Base-by-base conservation (phyloP, 2,113 vertebrate species). In the Neolamprologus caudopunctatus region DNA sequence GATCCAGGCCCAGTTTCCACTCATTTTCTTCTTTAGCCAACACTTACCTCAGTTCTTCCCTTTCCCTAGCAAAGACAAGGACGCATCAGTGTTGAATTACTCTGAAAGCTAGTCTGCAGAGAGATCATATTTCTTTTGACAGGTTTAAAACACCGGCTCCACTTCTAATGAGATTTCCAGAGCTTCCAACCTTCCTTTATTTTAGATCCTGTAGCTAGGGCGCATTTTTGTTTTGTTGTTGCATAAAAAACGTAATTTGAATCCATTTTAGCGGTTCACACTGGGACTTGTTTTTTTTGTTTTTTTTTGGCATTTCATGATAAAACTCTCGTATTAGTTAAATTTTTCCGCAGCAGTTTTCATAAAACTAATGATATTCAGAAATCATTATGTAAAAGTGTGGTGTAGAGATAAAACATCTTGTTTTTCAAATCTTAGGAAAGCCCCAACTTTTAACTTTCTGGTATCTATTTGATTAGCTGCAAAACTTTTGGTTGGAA, bases 121-220 rank as follows among this genome's bases (percentile, higher is more conserved):
- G 61, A 83, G 91, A 92, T 95, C 94, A 31, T 88, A 90, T 96
- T 94, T 92, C 93, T 85, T 88, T 68, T 90, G 84, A 91, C 90
- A 90, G 91, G 92, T 95, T 94, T 89, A 91, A 94, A 81, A 87
- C 87, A 93, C 82, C 85, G 63, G 83, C 92, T 87, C 88, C 87
- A 80, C 81, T 78, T 91, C 82, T 93, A 94, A 94, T 95, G 90
- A 86, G 89, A 90, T 94, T 95, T 94, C 89, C 93, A 95, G 94
- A 93, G 28, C 57, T 87, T 91, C 47, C 35, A 83, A 80, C 68
- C 91, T 88, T 92, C 73, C 83, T 92, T 93, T 90, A 87, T 91
- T 91, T 84, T 53, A 33, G 50, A 16, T 33, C 5, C 26, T 68
- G 14, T 81, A 61, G 55, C 57, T 83, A 71, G 68, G 85, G 33